These are phyloP conservation scores for Smutsia temminckii DNA, from an alignment of 2,797 vertebrate species.

Conservation along the genomic window DNA sequence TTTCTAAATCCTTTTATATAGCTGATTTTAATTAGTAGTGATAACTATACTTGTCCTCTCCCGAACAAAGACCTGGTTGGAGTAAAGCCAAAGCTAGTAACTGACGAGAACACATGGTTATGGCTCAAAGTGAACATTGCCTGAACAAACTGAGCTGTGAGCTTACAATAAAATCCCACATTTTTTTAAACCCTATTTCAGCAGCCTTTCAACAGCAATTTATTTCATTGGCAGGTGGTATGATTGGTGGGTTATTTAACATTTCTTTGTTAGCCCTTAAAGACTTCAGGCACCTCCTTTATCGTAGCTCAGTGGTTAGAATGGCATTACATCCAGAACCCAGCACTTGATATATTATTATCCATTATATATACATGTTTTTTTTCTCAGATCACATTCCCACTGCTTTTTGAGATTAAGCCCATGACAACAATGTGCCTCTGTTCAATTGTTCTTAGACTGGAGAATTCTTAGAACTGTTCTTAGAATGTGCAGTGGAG, in stretches of 20 bases:
- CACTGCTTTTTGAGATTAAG: conserved; percentile 32
- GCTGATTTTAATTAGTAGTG: conserved; percentile 40
- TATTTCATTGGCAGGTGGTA: conserved; percentile 50
- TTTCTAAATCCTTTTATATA: conserved; percentile 14
- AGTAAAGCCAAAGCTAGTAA: conserved; percentile 19
- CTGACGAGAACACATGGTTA: conserved; percentile 3
- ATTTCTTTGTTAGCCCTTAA: conserved; percentile 60
- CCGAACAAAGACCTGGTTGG: conserved; percentile 51
- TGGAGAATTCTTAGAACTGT: neutral
- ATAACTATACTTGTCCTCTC: neutral
- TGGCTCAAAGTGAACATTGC: neutral
- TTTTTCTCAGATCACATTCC: neutral
- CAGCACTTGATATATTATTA: conserved; percentile 24
- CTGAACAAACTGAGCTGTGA: conserved; percentile 30
- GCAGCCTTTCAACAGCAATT: conserved; percentile 58
- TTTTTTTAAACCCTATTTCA: conserved; percentile 32
- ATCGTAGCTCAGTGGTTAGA: conserved; percentile 41
- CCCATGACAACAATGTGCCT: neutral
- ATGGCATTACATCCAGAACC: neutral
- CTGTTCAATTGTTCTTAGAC: neutral
- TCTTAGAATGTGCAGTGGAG: neutral
- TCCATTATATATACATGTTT: neutral
- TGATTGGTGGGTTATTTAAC: conserved; percentile 38
- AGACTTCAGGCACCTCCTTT: conserved; percentile 31
- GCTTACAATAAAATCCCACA: neutral